Evolutionary conservation across 1,140 invertebrate genomes (phyloP), one percentile per base, ranked within the genome.

Genomic region (Zeugodacus cucurbitae): DNA sequence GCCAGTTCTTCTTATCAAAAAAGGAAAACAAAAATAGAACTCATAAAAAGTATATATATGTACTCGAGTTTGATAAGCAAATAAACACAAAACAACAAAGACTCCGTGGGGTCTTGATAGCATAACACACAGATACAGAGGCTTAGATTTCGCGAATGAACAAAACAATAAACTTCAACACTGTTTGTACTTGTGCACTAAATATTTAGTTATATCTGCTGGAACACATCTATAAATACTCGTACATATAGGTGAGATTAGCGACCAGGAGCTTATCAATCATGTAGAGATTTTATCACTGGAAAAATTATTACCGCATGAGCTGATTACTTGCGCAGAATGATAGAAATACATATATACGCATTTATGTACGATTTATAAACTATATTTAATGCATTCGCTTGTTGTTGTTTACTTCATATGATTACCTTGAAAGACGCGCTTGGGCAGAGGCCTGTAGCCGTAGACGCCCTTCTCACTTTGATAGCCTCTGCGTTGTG

Each of bases 401-500:
- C 67, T 22, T 67, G 29, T 67, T 20, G 22, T 67, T 67, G 11
- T 14, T 29, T 32, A 32, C 0, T 62, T 48, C 17, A 57, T 70
- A 26, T 17, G 86, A 34, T 87, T 89, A 95, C 95, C 94, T 94
- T 94, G 90, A 89, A 92, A 95, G 54, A 91, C 86, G 11, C 90
- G 91, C 64, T 87, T 89, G 20, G 90, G 89, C 88, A 90, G 93
- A 0, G 94, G 93, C 89, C 93, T 94, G 88, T 95, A 95, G 48
- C 95, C 95, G 90, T 95, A 96, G 14, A 95, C 94, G 29, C 94
- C 95, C 70, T 93, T 93, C 48, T 94, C 93, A 91, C 94, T 95
- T 88, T 96, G 95, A 93, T 96, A 96, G 70, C n/a, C 29, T 87
- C 91, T 90, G 88, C 90, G 57, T 32, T 86, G 88, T 58, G 48